phyloP scores from a whole-genome alignment of 2,113 vertebrate species.

The Hiodon tergisus region DNA sequence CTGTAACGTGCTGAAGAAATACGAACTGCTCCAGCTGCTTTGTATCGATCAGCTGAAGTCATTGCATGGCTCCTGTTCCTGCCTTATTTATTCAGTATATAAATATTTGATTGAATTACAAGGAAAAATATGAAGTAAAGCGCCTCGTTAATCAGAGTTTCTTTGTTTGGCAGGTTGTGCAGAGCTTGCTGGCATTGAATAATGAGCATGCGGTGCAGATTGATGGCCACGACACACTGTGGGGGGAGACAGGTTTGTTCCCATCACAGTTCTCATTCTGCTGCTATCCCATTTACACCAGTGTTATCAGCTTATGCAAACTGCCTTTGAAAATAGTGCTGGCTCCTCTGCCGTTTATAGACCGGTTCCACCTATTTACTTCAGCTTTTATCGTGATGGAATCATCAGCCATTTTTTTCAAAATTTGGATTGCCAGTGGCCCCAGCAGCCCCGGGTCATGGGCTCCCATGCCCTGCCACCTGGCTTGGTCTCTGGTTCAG shows the following conservation, averaged over 20 bases:
- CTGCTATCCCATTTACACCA: too few species aligned
- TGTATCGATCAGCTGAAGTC: constrained; percentile 14
- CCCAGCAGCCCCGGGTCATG: not conserved
- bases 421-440: too few species aligned
- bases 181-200: constrained; percentile 70
- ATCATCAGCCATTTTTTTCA: constrained; percentile 26
- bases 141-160: not conserved
- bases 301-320: too few species aligned
- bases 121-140: not conserved
- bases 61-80: not conserved
- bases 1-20: not conserved
- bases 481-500: too few species aligned
- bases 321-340: too few species aligned
- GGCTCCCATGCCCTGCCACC: too few species aligned
- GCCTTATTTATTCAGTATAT: constrained; percentile 9
- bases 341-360: too few species aligned
- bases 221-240: constrained; percentile 81
- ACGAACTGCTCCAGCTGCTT: not conserved
- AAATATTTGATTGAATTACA: constrained; percentile 3
- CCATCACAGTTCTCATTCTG: not conserved
- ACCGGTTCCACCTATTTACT: not conserved
- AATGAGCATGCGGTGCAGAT: constrained; percentile 76
- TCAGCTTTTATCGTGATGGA: constrained; percentile 39
- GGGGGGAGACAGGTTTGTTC: constrained; percentile 94
- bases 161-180: constrained; percentile 74